Evolutionary conservation across 2,888 invertebrate genomes (phyloP), one percentile per base, ranked within the genome.

Genomic region (Exephanes ischioxanthus): DNA sequence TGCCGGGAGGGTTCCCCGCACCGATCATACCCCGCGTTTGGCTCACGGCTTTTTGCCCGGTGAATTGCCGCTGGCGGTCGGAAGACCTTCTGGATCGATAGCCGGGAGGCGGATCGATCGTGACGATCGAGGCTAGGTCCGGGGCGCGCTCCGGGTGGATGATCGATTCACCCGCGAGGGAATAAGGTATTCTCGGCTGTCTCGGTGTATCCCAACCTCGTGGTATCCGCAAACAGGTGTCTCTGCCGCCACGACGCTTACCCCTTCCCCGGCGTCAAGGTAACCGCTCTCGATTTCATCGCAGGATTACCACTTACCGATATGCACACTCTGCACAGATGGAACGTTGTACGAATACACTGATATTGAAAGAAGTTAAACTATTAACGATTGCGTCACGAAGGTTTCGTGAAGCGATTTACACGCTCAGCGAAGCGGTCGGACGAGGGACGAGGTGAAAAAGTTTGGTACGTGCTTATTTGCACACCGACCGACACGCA

Each of bases 81-180:
- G 66, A 72, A 81, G 81, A 84, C 84, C 84, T 84, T 84, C 84
- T 73, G 81, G 73, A 80, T 68, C 68, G 68, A 78, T 70, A 11
- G 53, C 51, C 76, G 66, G 19, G 33, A 48, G 53, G 66, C 37
- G 53, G 48, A 71, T 80, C 80, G 80, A 80, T 84, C 84, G 84
- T 84, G 78, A 80, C 78, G 84, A 80, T 81, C 78, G 80, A 77
- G 68, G 73, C 80, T 78, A 68, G 77, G 84, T 68, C 48, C 58
- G 22, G 41, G 61, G 61, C 37, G 37, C 41, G 33, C 33, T 3
- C 67, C 73, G 73, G 80, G 53, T 55, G 72, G 77, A 84, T 78
- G 84, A 84, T 77, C 81, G 84, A 81, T 81, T 45, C 45, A 73
- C 61, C 77, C 68, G 53, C 11, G n/a, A 73, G 73, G 37, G 71